Base-by-base conservation (phyloP, 1,140 invertebrate species). In the Anastrepha obliqua region DNA sequence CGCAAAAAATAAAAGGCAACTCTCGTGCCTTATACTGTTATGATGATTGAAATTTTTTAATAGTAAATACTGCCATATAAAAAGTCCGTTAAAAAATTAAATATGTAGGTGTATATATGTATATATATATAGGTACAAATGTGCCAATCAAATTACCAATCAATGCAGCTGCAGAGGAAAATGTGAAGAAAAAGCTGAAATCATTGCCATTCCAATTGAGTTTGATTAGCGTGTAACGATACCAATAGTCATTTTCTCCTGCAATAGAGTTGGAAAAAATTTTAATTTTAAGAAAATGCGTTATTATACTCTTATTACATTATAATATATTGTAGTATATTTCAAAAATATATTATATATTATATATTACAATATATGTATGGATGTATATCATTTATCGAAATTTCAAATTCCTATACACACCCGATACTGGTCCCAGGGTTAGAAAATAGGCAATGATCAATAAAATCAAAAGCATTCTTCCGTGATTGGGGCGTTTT, bases 181-280 rank as follows among this genome's bases (percentile, higher is more conserved):
- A 89, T 5, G 93, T 93, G 11, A 88, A 85, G 67, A 90, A 93
- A 6, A 92, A 89, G 47, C 91, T 91, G 78, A 90, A 93, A 59
- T 92, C 89, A 81, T 92, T 90, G 65, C 92, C 93, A 87, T 93
- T 92, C 93, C 93, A 93, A 85, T 91, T 91, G 0, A 93, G 86
- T 55, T 92, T 92, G 55, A 90, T 92, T 9, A 93, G 59, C 0
- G 90, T 91, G 67, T 90, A 93, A 11, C 91, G 90, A 86, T 93
- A 93, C 89, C 90, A 92, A 70, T 91, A 92, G 62, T 92, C 92
- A 2, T 90, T 91, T 64, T 93, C 93, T 6, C 88, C 89, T 89
- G 29, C 8, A 87, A 55, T 20, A 58, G 6, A 42, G 20, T 85
- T 87, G 39, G 3, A 62, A 62, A 15, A 11, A 86, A 42, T 20